Evolutionary conservation across 2,797 vertebrate genomes (phyloP).

Genomic region (Melanotaenia trifasciata): DNA sequence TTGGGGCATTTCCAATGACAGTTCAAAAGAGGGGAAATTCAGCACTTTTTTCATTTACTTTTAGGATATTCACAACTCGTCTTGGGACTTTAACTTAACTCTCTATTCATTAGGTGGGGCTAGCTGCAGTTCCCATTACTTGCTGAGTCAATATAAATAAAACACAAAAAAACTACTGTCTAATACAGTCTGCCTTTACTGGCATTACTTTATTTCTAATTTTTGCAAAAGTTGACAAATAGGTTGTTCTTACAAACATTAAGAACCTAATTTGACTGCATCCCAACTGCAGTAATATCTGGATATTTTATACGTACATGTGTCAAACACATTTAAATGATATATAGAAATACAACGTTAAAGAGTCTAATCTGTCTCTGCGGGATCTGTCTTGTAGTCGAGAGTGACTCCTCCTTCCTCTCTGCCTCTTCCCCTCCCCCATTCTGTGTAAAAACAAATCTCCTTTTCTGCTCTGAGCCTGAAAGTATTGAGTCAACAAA

Average conservation of each 20-base stretch:
- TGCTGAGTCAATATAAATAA: slow-evolving; percentile 11
- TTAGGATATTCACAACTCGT: slow-evolving; percentile 3
- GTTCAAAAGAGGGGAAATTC: slow-evolving; percentile 9
- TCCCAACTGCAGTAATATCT: neutral
- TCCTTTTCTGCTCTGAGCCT: slow-evolving; percentile 82
- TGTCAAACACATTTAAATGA: neutral
- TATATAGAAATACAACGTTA: slow-evolving; percentile 19
- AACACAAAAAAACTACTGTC: neutral
- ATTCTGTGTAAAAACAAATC: slow-evolving; percentile 83
- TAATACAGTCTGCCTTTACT: neutral
- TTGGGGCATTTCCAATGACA: slow-evolving; percentile 21
- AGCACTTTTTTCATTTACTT: slow-evolving; percentile 18
- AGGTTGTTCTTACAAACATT: neutral
- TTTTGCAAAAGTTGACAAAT: neutral
- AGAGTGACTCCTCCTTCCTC: slow-evolving; percentile 65
- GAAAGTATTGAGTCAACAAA: slow-evolving; percentile 88
- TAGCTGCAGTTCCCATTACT: neutral
- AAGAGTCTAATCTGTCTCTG: slow-evolving; percentile 52
- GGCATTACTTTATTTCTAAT: neutral
- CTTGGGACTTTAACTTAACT: neutral
- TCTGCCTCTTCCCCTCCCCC: slow-evolving; percentile 74
- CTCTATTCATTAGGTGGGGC: neutral
- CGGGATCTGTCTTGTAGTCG: slow-evolving; percentile 54
- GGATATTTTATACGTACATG: neutral
- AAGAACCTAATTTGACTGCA: neutral